A percentile compares a stretch with the other conserved stretches of the same genome.
phyloP scores from a whole-genome alignment of 2,797 vertebrate species.

The Crocodylus rhombifer region DNA sequence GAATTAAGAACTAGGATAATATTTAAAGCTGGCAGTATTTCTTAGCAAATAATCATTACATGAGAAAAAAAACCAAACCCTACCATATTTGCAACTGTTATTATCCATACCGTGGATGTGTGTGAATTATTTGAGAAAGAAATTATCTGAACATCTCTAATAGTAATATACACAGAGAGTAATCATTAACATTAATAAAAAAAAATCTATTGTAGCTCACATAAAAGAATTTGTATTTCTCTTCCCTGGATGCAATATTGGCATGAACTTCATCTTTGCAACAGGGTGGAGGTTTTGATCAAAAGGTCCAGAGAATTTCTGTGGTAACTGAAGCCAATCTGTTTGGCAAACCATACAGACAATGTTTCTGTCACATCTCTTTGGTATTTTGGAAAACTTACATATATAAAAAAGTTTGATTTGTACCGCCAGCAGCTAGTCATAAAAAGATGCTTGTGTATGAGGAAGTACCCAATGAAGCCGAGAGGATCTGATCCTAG shows the following conservation, averaged over 20 bases:
- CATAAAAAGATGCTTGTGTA: conserved; percentile 31
- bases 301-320: conserved; percentile 77
- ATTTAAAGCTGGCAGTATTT: conserved; percentile 25
- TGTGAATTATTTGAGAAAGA: conserved; percentile 2
- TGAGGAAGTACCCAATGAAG: not conserved
- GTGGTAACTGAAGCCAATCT: conserved; percentile 74
- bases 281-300: conserved; percentile 72
- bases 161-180: conserved; percentile 38
- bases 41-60: conserved; percentile 36
- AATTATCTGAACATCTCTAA: conserved; percentile 9
- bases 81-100: not conserved
- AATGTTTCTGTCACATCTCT: conserved; percentile 62
- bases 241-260: conserved; percentile 72
- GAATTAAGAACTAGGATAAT: not conserved
- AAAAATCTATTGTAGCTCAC: conserved; percentile 37
- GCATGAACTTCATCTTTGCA: conserved; percentile 65
- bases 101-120: not conserved
- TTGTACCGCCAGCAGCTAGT: conserved; percentile 24
- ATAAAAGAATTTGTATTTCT: conserved; percentile 72
- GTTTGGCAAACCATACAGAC: conserved; percentile 69
- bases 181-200: conserved; percentile 56
- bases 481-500: not conserved
- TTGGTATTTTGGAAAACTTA: conserved; percentile 71
- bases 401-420: conserved; percentile 65
- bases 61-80: not conserved